A percentile compares a stretch with the other conserved stretches of the same genome.
These are phyloP conservation scores for Sigmodon hispidus DNA, from an alignment of 2,113 vertebrate species.

Conservation along the genomic window DNA sequence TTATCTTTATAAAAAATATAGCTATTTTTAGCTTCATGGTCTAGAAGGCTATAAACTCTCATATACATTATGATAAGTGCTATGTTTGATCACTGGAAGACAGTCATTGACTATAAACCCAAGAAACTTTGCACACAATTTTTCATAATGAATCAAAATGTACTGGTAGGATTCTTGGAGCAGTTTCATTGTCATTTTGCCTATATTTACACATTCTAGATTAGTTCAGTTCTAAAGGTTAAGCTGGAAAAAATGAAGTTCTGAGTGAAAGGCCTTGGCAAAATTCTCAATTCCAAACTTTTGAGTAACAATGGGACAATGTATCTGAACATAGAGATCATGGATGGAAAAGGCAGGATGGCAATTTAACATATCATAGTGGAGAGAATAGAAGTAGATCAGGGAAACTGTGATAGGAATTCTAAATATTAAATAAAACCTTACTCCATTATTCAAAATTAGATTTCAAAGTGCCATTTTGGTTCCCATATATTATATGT, in stretches of 20 bases:
- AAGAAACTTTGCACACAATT: neutral
- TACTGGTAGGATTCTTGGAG: neutral
- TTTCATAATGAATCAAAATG: neutral
- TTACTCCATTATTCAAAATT: neutral
- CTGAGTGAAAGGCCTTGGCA: neutral
- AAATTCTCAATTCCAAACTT: neutral
- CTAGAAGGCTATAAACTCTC: neutral
- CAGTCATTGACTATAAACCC: neutral
- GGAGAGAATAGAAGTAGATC: neutral
- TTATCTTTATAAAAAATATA: too few species aligned
- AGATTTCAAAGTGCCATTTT: neutral
- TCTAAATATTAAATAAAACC: neutral
- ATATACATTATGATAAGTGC: rapidly evolving
- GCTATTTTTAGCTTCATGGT: neutral
- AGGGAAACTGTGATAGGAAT: neutral
- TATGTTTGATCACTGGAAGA: neutral
- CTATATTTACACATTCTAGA: neutral
- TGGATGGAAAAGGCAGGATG: neutral
- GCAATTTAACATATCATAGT: neutral
- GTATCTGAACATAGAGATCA: neutral
- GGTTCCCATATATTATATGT: neutral
- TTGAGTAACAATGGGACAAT: neutral
- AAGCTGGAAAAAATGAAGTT: neutral
- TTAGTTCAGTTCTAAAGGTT: neutral
- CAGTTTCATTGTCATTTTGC: neutral